phyloP scores from a whole-genome alignment of 1,140 invertebrate genomes.

The Heliothis subflexa region DNA sequence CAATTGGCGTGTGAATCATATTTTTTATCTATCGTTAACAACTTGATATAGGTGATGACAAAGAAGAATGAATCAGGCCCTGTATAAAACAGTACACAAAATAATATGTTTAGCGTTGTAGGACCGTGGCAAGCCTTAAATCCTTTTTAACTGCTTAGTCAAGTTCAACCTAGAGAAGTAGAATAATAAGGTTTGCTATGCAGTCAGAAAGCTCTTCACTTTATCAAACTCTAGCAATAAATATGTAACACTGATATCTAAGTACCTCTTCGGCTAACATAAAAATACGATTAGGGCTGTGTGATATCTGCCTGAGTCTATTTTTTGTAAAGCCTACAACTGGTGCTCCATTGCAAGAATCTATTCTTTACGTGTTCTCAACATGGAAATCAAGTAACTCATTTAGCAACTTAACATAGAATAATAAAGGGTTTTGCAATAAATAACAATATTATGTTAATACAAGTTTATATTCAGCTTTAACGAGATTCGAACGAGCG shows the following conservation, averaged over 20 bases:
- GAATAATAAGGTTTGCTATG: no score
- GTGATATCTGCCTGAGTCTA: no score
- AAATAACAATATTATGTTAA: conserved; percentile 80
- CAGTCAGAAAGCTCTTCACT: no score
- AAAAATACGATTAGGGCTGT: no score
- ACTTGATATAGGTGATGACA: background rate
- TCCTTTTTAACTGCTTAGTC: no score
- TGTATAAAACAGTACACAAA: background rate
- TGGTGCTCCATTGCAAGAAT: background rate
- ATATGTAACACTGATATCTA: no score
- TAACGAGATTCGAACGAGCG: conserved; percentile 73
- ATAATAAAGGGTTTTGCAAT: conserved; percentile 67
- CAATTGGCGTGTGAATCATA: background rate
- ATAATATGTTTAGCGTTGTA: background rate
- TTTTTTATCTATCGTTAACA: background rate
- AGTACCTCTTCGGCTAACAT: no score
- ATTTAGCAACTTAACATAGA: conserved; percentile 52
- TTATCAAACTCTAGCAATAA: no score
- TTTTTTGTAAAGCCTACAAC: background rate
- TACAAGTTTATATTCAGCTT: conserved; percentile 66
- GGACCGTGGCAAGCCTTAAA: no score
- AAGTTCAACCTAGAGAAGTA: no score
- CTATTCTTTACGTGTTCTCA: conserved; percentile 2
- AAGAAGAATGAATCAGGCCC: background rate
- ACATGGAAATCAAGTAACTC: conserved; percentile 51